Evolutionary conservation across 2,797 vertebrate genomes (phyloP), one percentile per base, ranked within the genome.

Genomic region (Platyrinchus mystaceus): DNA sequence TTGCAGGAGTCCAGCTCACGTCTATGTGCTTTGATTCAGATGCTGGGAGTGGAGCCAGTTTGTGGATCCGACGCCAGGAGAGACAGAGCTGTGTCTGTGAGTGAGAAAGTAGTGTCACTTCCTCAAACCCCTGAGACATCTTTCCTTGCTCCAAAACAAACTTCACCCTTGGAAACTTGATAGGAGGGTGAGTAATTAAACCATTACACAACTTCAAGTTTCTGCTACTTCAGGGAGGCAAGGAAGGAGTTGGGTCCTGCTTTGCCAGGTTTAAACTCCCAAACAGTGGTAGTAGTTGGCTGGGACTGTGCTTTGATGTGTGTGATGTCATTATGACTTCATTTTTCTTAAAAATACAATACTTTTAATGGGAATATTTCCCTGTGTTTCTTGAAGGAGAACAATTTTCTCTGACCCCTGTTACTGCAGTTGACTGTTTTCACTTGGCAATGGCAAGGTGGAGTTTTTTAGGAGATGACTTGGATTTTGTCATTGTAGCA

Each of bases 181-280:
- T 15, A 39, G 74, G 62, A 87, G 43, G 44, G 37, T 58, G 62
- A 92, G 77, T 60, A 86, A 96, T 75, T 95, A 84, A 92, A 90
- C 70, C 36, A 32, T 69, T 20, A 44, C 47, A 44, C 75, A 80
- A 86, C 83, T 82, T 66, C 55, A 80, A 49, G 49, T 85, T 69
- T 62, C 44, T 71, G 80, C 52, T 44, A 44, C 74, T 75, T 41
- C 69, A 55, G 83, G 64, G 60, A 7, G 18, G 27, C 0, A 3
- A 73, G 74, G 50, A 87, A 41, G 32, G 60, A 77, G 49, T 58
- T 16, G 6, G 71, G 58, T 26, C 43, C 47, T 84, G 58, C 13
- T 76, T 81, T 76, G 44, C 20, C 70, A 81, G 47, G 15, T n/a
- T 20, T 22, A 50, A 70, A 43, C 44, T 73, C 52, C 39, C 16